phyloP scores from a whole-genome alignment of 92 coral and sea anemone genomes.

The Palythoa grandiflora region DNA sequence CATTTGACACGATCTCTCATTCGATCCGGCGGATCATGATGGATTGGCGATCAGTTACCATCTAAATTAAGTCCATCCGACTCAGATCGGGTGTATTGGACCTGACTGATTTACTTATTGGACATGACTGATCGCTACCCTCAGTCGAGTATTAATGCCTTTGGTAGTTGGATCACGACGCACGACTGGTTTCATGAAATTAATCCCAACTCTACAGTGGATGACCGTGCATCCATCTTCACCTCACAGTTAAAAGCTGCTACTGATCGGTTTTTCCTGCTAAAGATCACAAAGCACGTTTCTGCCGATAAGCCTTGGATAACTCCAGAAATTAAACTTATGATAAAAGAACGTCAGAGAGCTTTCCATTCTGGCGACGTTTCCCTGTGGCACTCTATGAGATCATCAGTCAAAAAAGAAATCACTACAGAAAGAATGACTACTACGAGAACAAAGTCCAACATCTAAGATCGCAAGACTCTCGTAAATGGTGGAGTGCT shows the following conservation, averaged over 20 bases:
- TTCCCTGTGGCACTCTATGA: not conserved
- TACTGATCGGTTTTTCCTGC: not conserved
- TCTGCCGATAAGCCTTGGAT: not conserved
- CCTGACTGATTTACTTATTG: no score
- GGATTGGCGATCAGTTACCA: no score
- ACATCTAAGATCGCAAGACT: not conserved
- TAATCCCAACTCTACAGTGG: not conserved
- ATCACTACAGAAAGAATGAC: slow-evolving; percentile 5
- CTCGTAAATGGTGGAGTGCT: not conserved
- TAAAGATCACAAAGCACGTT: not conserved
- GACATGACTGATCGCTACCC: not conserved
- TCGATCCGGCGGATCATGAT: no score
- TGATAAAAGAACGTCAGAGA: no score
- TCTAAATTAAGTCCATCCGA: no score
- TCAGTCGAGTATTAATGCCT: slow-evolving; percentile 5
- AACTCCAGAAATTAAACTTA: not conserved
- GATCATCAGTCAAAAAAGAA: slow-evolving; percentile 1
- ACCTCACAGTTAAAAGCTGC: not conserved
- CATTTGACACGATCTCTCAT: no score
- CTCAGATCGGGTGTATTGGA: no score
- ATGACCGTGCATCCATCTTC: not conserved
- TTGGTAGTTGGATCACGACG: slow-evolving; percentile 37
- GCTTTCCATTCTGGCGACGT: not conserved
- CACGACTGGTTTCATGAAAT: not conserved
- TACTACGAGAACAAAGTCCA: no score